Conservation (phyloP, 2,113 vertebrate genomes). For the Ptyas mucosa region DNA sequence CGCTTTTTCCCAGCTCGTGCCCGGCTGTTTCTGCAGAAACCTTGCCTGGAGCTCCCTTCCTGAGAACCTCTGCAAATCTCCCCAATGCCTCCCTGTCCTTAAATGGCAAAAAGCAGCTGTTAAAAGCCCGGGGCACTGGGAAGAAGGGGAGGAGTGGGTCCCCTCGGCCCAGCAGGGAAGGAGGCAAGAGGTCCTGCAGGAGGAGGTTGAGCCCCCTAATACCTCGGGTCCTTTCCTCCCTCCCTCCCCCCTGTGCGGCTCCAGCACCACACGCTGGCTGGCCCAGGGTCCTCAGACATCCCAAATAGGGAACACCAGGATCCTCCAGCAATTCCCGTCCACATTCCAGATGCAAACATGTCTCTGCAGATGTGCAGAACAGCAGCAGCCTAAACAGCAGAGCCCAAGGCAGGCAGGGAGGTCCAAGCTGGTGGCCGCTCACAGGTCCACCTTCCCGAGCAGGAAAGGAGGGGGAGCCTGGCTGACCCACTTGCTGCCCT, state of each 20-base stretch:
- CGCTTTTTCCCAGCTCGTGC: slow-evolving; percentile 43
- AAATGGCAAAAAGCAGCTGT: slow-evolving; percentile 62
- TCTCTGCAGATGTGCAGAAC: slow-evolving; percentile 62
- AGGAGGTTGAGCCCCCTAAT: slow-evolving; percentile 53
- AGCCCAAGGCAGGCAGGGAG: slow-evolving; percentile 60
- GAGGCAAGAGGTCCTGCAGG: background rate
- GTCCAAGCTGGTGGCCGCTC: background rate
- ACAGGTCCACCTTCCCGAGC: background rate
- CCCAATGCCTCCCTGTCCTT: slow-evolving; percentile 41
- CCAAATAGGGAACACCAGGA: slow-evolving; percentile 79
- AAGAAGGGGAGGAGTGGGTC: background rate
- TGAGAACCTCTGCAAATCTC: slow-evolving; percentile 39
- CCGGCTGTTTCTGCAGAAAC: background rate
- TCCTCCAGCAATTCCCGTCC: slow-evolving; percentile 75
- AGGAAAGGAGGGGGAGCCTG: background rate
- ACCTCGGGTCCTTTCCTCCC: slow-evolving; percentile 43
- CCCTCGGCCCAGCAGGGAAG: background rate
- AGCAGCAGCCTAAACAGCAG: slow-evolving; percentile 97
- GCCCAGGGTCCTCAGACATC: slow-evolving; percentile 66
- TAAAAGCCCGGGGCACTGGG: slow-evolving; percentile 10
- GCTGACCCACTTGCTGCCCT: background rate
- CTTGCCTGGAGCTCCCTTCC: slow-evolving; percentile 20
- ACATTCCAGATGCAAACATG: slow-evolving; percentile 77
- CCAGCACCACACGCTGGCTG: slow-evolving; percentile 32
- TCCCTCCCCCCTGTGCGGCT: background rate